Evolutionary conservation across 2,113 vertebrate species (phyloP).

Genomic region (Tyrannus savana): DNA sequence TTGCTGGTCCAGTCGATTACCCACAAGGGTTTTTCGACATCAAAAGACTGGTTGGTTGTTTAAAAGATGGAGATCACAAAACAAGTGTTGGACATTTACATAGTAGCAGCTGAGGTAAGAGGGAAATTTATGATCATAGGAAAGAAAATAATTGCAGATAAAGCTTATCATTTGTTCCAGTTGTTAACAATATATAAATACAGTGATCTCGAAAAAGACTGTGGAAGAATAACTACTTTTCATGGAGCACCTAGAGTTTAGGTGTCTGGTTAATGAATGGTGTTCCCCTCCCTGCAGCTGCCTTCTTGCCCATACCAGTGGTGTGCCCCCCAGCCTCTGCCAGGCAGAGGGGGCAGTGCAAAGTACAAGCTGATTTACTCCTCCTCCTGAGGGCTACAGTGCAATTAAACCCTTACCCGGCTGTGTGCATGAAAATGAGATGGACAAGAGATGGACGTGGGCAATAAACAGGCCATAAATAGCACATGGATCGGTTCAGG

Average conservation of each 20-base stretch:
- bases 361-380: not conserved
- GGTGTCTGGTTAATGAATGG: rapidly evolving
- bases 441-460: not conserved
- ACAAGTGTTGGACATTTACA: not conserved
- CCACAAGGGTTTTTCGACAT: not conserved
- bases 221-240: not conserved
- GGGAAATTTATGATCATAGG: not conserved
- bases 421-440: not conserved
- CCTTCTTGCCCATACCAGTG: not conserved
- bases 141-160: not conserved
- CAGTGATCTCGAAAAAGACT: not conserved
- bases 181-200: not conserved
- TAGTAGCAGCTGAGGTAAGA: not conserved
- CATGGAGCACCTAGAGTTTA: not conserved
- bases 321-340: not conserved
- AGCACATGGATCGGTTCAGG: rapidly evolving
- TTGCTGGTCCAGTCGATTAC: not conserved
- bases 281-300: not conserved
- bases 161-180: not conserved
- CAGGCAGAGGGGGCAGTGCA: not conserved
- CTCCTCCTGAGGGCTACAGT: not conserved
- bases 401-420: not conserved
- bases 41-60: not conserved
- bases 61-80: not conserved
- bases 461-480: not conserved